These are phyloP conservation scores for Erithacus rubecula DNA, from an alignment of 2,797 vertebrate species.

Conservation along the genomic window DNA sequence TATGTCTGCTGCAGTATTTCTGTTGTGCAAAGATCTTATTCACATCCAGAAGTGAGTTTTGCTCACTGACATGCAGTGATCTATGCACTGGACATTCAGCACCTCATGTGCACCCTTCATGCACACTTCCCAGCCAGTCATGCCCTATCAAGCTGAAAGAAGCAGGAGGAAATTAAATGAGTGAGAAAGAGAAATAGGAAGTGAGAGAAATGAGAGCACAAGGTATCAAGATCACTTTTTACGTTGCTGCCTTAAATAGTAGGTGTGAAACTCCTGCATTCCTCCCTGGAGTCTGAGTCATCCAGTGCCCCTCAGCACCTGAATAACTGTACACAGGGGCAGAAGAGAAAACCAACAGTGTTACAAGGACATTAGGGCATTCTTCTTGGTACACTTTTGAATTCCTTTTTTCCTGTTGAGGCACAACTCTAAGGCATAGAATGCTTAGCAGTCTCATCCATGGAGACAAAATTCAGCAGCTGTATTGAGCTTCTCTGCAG, in stretches of 20 bases:
- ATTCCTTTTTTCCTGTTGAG: background rate
- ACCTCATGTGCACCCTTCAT: background rate
- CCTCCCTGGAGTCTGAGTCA: background rate
- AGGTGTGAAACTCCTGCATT: background rate
- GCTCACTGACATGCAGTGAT: background rate
- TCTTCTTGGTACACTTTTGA: background rate
- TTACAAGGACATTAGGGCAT: background rate
- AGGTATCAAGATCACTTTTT: background rate
- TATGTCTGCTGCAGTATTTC: background rate
- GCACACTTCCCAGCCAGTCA: background rate
- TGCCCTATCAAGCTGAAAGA: background rate
- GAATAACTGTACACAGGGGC: background rate
- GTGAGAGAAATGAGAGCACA: background rate
- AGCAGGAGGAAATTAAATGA: background rate
- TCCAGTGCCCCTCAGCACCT: background rate
- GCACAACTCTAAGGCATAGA: background rate
- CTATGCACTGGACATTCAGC: background rate
- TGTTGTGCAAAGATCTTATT: background rate
- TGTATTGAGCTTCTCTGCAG: background rate
- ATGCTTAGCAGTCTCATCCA: background rate
- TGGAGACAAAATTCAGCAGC: background rate
- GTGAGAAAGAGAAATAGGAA: background rate
- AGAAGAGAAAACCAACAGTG: background rate
- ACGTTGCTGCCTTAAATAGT: background rate
- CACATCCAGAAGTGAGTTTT: background rate